Evolutionary conservation across 1,140 invertebrate species (phyloP), one percentile per base, ranked within the genome.

Genomic region (Venustaconcha ellipsiformis): DNA sequence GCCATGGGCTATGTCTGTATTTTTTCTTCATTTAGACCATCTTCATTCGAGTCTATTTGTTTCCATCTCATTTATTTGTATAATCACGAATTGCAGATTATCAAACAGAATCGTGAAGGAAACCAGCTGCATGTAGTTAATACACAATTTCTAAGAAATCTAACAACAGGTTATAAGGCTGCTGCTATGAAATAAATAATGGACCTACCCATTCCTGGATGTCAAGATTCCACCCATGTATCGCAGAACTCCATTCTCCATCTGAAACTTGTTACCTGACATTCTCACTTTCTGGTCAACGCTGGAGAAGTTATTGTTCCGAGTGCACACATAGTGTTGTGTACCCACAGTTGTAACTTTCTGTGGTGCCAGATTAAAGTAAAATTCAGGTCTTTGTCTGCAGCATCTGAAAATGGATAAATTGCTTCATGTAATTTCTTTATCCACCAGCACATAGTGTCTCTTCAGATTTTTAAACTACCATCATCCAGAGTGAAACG

Each of bases 281-380:
- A 89, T 68, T 37, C 83, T 73, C 13, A 84, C 88, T 67, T 89
- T 89, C 80, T 90, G 89, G 73, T 87, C 86, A 17, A 89, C 67
- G 72, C 90, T 90, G 8, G 86, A 87, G 82, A 90, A 90, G 81
- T 90, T 86, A 73, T 90, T 90, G 78, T 90, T 90, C 20, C 89
- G 79, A 0, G 89, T 89, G 70, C 84, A 85, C 81, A 90, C 88
- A 72, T 86, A 90, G 72, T 89, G 84, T 78, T 86, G 88, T 14
- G 83, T 86, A 18, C 88, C 89, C n/a, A 74, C 30, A 30, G 78
- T 77, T 11, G 83, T 86, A 0, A 88, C 70, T 72, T 86, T 81
- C 48, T 79, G 57, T 14, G 86, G 81, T 4, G 80, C 86, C 57
- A 89, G 83, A 74, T 90, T 84, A 83, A 88, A 90, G 70, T 90